A percentile compares a stretch with the other conserved stretches of the same genome.
Evolutionary conservation across 2,113 vertebrate genomes (phyloP).

Genomic region (Solea senegalensis): DNA sequence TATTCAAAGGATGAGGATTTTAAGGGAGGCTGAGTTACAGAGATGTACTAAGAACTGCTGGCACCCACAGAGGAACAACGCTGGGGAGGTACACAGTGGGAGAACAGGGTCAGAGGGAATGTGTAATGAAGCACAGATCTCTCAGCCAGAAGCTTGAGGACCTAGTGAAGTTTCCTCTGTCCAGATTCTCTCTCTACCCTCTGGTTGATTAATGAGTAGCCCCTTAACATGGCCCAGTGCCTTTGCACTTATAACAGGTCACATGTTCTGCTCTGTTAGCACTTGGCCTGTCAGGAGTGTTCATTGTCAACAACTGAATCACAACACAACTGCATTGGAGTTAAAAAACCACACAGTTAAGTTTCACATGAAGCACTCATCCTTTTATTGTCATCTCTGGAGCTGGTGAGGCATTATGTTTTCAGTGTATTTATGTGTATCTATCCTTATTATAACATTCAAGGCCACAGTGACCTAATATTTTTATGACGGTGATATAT

Average conservation of each 20-base stretch:
- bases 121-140: conserved; percentile 36
- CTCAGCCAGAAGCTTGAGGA: conserved; percentile 31
- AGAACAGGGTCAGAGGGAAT: conserved; percentile 34
- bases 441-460: too few species aligned
- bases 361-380: neutral
- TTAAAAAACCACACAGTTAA: neutral
- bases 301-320: conserved; percentile 32
- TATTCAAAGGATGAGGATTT: conserved; percentile 28
- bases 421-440: too few species aligned
- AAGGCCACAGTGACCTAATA: too few species aligned
- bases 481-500: too few species aligned
- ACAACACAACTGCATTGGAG: conserved; percentile 19
- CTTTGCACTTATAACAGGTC: conserved; percentile 25
- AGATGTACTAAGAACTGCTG: conserved; percentile 21
- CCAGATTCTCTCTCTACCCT: conserved; percentile 1
- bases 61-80: conserved; percentile 13
- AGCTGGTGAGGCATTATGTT: neutral
- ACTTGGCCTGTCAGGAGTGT: conserved; percentile 8
- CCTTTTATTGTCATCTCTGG: neutral
- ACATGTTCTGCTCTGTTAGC: conserved; percentile 50
- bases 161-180: neutral
- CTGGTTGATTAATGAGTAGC: conserved; percentile 61
- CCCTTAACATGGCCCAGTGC: conserved; percentile 31
- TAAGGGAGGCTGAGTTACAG: conserved; percentile 21
- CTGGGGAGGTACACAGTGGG: neutral